Evolutionary conservation across 2,113 vertebrate genomes (phyloP).

Genomic region (Regulus satrapa): DNA sequence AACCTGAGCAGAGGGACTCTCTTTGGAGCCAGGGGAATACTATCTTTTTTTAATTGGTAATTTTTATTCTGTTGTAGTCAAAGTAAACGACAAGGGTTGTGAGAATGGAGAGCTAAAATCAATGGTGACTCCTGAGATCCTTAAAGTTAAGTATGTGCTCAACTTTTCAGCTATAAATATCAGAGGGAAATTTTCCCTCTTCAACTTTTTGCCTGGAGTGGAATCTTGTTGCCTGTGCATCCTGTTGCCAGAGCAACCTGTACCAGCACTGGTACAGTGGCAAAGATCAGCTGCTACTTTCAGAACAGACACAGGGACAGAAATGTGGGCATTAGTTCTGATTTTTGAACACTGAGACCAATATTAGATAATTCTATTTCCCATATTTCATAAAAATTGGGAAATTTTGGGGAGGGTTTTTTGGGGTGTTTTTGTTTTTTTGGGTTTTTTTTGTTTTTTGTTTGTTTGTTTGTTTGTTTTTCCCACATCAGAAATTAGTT

Average conservation of each 20-base stretch:
- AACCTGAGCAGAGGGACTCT: neutral
- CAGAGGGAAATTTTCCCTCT: neutral
- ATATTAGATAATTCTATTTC: neutral
- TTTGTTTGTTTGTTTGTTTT: neutral
- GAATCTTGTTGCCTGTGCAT: neutral
- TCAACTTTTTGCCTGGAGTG: neutral
- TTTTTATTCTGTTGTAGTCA: neutral
- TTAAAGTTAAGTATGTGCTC: neutral
- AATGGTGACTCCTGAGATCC: neutral
- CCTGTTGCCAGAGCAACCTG: slow-evolving; percentile 54
- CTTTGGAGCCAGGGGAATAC: neutral
- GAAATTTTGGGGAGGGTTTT: too few relatives aligned
- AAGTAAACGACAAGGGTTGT: neutral
- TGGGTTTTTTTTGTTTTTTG: too few relatives aligned
- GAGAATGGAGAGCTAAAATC: neutral
- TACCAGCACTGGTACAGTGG: neutral
- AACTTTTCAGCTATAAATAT: neutral
- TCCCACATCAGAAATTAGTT: neutral
- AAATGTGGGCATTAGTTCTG: neutral
- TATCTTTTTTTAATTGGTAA: neutral
- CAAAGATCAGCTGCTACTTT: slow-evolving; percentile 6
- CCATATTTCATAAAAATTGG: neutral
- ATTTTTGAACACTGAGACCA: neutral
- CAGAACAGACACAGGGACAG: neutral
- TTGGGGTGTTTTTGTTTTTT: too few relatives aligned